These are phyloP conservation scores for Sparidentex hasta DNA, from an alignment of 2,797 vertebrate genomes.

Conservation along the genomic window DNA sequence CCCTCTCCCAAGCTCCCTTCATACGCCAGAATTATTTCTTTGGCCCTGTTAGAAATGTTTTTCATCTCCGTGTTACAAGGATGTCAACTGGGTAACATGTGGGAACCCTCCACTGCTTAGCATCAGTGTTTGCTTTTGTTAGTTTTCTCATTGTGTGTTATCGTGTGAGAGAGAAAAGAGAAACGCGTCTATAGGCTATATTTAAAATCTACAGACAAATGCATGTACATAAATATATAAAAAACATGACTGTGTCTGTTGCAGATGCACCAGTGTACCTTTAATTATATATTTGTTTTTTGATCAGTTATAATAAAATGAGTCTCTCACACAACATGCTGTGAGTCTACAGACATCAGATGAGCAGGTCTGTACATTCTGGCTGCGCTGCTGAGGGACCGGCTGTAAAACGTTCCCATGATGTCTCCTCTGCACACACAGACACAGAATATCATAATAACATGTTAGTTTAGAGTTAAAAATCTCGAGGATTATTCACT, in stretches of 20 bases:
- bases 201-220: not conserved
- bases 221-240: too few relatives aligned
- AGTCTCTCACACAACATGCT: slow-evolving; percentile 1
- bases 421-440: not conserved
- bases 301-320: not conserved
- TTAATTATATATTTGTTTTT: not conserved
- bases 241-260: too few relatives aligned
- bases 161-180: not conserved
- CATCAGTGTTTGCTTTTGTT: slow-evolving; percentile 5
- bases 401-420: not conserved
- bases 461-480: not conserved
- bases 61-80: slow-evolving; percentile 50
- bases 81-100: slow-evolving; percentile 57
- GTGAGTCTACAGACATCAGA: not conserved
- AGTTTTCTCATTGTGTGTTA: not conserved
- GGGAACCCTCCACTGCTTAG: slow-evolving; percentile 34
- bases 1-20: slow-evolving; percentile 42
- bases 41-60: slow-evolving; percentile 57
- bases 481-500: not conserved
- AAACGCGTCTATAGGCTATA: not conserved
- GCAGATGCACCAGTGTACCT: not conserved
- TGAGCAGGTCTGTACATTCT: not conserved
- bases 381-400: not conserved
- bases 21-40: slow-evolving; percentile 58
- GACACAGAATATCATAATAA: not conserved